Percentiles rank a stretch among this genome's conserved stretches.
phyloP scores from a whole-genome alignment of 2,113 vertebrate species.

The Vombatus ursinus region DNA sequence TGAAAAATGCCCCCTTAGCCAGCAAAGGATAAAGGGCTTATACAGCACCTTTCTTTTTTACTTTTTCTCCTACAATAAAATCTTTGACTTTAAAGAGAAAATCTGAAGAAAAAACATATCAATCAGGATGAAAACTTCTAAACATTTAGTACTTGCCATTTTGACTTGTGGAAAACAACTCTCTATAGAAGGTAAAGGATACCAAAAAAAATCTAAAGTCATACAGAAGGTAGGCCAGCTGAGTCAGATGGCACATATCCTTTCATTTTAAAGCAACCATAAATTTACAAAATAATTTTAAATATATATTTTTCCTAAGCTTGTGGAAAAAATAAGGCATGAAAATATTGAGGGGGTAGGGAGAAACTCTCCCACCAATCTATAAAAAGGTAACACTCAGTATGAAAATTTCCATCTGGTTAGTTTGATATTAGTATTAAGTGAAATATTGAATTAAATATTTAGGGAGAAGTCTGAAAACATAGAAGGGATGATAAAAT shows the following conservation, averaged over 20 bases:
- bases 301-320: neutral
- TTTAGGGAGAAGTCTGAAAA: neutral
- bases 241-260: neutral
- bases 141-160: neutral
- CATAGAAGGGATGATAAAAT: neutral
- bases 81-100: constrained; percentile 35
- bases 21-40: neutral
- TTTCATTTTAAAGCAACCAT: neutral
- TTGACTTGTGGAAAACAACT: neutral
- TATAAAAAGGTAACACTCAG: neutral
- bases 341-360: neutral
- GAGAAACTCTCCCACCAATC: neutral
- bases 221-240: neutral
- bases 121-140: constrained; percentile 26
- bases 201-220: neutral
- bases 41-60: neutral
- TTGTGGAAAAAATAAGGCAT: neutral
- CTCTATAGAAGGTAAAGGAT: neutral
- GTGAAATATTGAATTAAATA: neutral
- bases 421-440: constrained; percentile 13
- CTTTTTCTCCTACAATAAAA: constrained; percentile 8
- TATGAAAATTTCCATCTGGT: neutral
- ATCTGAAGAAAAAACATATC: neutral
- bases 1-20: neutral
- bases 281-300: neutral